phyloP scores from a whole-genome alignment of 2,797 vertebrate species.

The Rhabdophis nuchalis region DNA sequence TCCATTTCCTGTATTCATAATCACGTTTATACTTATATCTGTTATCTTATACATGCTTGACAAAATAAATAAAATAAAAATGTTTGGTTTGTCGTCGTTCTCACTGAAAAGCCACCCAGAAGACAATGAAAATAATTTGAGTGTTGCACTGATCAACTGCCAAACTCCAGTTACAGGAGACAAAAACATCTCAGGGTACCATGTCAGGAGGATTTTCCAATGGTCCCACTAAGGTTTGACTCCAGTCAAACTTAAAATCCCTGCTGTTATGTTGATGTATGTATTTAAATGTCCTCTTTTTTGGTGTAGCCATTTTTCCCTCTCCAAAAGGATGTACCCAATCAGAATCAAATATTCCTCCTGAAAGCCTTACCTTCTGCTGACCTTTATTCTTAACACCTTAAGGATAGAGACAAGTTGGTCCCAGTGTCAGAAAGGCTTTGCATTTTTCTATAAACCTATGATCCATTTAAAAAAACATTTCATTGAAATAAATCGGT shows the following conservation, averaged over 20 bases:
- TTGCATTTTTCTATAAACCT: not conserved
- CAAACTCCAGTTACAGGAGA: slow-evolving; percentile 21
- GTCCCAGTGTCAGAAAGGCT: not conserved
- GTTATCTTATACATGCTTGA: too few relatives aligned
- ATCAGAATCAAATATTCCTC: not conserved
- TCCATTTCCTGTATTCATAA: too few relatives aligned
- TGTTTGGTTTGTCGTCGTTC: not conserved
- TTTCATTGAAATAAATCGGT: too few relatives aligned
- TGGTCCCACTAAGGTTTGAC: too few relatives aligned
- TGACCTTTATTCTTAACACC: not conserved
- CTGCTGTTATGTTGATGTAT: not conserved
- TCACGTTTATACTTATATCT: too few relatives aligned
- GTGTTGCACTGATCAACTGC: not conserved
- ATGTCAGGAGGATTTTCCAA: not conserved
- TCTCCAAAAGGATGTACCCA: not conserved
- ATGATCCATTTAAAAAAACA: too few relatives aligned
- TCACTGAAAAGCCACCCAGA: not conserved
- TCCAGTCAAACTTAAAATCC: not conserved
- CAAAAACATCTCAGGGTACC: not conserved
- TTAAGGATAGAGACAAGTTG: not conserved
- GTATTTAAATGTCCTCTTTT: not conserved
- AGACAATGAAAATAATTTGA: not conserved
- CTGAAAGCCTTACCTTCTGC: too few relatives aligned
- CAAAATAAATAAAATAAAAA: too few relatives aligned
- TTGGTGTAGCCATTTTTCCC: not conserved